A percentile compares a stretch with the other conserved stretches of the same genome.
phyloP scores from a whole-genome alignment of 2,113 vertebrate genomes.

The Corythornis cristatus region DNA sequence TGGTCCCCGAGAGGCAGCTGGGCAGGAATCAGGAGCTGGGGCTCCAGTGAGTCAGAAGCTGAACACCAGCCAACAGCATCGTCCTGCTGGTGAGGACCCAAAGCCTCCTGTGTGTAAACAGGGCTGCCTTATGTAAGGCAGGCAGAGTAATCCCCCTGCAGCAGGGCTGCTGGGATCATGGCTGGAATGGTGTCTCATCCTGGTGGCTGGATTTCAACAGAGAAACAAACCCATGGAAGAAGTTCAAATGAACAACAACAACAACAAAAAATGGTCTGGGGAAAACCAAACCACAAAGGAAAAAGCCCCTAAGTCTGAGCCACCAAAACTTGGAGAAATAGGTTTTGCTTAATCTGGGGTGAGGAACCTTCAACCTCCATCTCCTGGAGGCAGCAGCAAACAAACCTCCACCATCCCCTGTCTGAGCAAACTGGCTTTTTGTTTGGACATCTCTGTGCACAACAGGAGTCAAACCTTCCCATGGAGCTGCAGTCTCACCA shows the following conservation, averaged over 20 bases:
- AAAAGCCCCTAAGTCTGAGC: neutral
- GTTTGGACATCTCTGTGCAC: neutral
- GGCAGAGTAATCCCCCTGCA: neutral
- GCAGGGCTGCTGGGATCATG: neutral
- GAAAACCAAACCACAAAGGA: neutral
- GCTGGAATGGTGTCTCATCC: neutral
- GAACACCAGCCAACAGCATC: neutral
- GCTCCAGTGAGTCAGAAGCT: constrained; percentile 9
- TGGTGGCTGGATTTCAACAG: neutral
- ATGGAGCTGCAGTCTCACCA: neutral
- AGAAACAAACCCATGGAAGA: neutral
- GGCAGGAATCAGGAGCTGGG: constrained; percentile 15
- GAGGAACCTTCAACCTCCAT: neutral
- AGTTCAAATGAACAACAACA: neutral
- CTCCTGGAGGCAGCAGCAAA: neutral
- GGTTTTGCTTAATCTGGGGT: neutral
- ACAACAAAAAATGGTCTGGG: neutral
- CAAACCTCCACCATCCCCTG: neutral
- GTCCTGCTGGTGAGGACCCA: constrained; percentile 6
- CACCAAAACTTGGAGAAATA: neutral
- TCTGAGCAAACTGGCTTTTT: neutral
- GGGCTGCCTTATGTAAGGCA: constrained; percentile 15
- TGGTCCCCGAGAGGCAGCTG: neutral
- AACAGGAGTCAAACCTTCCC: neutral
- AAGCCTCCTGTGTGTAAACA: neutral